phyloP scores from a whole-genome alignment of 1,140 invertebrate species.

The Trachymyrmex cornetzi region DNA sequence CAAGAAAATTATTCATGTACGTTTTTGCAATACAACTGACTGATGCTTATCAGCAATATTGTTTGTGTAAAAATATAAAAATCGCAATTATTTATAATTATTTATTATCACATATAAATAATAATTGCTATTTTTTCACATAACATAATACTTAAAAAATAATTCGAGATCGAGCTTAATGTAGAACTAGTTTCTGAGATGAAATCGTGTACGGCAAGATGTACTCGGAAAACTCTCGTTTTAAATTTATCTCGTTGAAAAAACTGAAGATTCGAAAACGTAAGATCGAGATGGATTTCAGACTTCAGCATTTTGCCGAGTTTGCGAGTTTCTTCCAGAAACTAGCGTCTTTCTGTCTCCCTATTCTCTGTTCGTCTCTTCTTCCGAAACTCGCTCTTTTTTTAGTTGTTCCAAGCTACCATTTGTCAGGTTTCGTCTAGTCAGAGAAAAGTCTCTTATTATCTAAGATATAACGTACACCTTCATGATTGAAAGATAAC shows the following conservation, averaged over 20 bases:
- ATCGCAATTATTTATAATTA: constrained; percentile 42
- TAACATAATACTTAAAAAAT: not conserved
- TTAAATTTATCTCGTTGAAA: constrained; percentile 23
- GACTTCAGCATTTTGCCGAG: constrained; percentile 53
- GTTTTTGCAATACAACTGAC: not conserved
- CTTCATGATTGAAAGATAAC: constrained; percentile 5
- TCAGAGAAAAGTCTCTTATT: constrained; percentile 36
- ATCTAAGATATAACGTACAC: not conserved
- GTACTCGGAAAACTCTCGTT: constrained; percentile 23
- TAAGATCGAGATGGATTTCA: constrained; percentile 38
- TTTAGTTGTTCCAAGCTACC: constrained; percentile 17
- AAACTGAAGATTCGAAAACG: constrained; percentile 44
- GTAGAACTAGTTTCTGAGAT: constrained; percentile 7
- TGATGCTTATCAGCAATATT: not conserved
- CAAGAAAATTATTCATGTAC: constrained; percentile 34
- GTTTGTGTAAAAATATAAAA: constrained; percentile 37
- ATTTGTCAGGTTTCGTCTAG: constrained; percentile 23
- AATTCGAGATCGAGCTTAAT: constrained; percentile 21
- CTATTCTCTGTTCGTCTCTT: not conserved
- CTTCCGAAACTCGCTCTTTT: constrained; percentile 22
- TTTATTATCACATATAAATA: not conserved
- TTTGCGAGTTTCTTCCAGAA: constrained; percentile 55
- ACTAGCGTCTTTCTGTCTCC: not conserved
- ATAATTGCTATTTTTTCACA: not conserved
- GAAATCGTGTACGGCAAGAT: constrained; percentile 44